Evolutionary conservation across 2,888 invertebrate genomes (phyloP).

Genomic region (Lasioglossum malachurum): DNA sequence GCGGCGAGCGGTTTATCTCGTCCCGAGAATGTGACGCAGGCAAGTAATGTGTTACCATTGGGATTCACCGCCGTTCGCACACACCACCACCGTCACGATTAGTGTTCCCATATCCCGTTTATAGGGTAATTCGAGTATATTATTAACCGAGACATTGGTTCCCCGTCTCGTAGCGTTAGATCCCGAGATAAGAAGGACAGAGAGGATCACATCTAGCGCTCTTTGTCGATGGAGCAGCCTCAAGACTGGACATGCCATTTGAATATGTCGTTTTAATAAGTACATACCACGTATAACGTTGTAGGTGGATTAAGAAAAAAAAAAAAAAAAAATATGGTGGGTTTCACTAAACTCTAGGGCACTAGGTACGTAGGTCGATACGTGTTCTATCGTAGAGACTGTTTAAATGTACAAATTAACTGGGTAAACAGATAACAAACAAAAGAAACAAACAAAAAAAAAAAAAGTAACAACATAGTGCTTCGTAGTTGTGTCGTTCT

Average conservation of each 20-base stretch:
- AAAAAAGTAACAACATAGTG: slow-evolving; percentile 43
- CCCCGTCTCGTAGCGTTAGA: slow-evolving; percentile 24
- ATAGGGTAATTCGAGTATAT: slow-evolving; percentile 36
- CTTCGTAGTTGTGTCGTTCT: slow-evolving; percentile 53
- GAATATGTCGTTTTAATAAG: slow-evolving; percentile 63
- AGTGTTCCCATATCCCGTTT: slow-evolving; percentile 28
- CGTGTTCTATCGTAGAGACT: slow-evolving; percentile 76
- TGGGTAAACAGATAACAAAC: slow-evolving; percentile 32
- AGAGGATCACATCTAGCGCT: slow-evolving; percentile 58
- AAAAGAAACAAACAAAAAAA: neutral
- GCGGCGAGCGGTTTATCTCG: slow-evolving; percentile 19
- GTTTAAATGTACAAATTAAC: slow-evolving; percentile 75
- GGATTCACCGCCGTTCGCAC: neutral
- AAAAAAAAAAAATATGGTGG: neutral
- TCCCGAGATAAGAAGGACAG: slow-evolving; percentile 34
- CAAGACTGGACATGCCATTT: slow-evolving; percentile 73
- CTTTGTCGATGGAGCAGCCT: slow-evolving; percentile 57
- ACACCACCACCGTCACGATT: slow-evolving; percentile 11
- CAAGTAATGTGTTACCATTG: neutral
- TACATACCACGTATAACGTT: slow-evolving; percentile 59
- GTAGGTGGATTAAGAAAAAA: slow-evolving; percentile 51
- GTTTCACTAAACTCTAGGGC: slow-evolving; percentile 67
- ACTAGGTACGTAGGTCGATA: slow-evolving; percentile 74
- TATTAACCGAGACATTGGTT: slow-evolving; percentile 16
- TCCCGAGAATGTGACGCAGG: neutral